Evolutionary conservation across 1,140 invertebrate genomes (phyloP).

Genomic region (Camponotus vicinus): DNA sequence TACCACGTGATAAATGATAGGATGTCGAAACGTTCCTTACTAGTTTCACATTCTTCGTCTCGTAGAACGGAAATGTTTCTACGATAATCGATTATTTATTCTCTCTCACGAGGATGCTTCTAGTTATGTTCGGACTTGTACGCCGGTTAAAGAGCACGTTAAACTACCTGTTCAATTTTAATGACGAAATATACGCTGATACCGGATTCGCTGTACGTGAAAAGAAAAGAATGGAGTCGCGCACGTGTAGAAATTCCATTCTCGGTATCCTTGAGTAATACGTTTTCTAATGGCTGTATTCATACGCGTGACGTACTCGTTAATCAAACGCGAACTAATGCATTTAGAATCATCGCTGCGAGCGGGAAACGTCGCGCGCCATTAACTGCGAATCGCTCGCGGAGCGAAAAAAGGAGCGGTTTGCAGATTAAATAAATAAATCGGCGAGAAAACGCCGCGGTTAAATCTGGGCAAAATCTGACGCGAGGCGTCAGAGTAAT

Average conservation of each 20-base stretch:
- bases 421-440: slow-evolving; percentile 59
- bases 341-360: slow-evolving; percentile 52
- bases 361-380: slow-evolving; percentile 58
- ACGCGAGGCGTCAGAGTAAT: slow-evolving; percentile 29
- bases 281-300: slow-evolving; percentile 60
- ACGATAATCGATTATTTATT: slow-evolving; percentile 37
- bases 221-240: slow-evolving; percentile 12
- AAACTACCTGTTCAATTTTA: slow-evolving; percentile 35
- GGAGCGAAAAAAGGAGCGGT: slow-evolving; percentile 26
- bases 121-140: background rate
- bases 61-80: background rate
- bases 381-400: slow-evolving; percentile 57
- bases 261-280: slow-evolving; percentile 54
- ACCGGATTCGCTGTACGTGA: background rate
- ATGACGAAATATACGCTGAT: slow-evolving; percentile 20
- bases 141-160: slow-evolving; percentile 22
- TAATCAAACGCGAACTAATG: slow-evolving; percentile 61
- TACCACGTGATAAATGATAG: slow-evolving; percentile 1
- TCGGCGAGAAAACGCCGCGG: slow-evolving; percentile 35
- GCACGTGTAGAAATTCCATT: slow-evolving; percentile 4
- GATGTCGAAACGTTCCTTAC: background rate
- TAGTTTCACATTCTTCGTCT: background rate
- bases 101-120: slow-evolving; percentile 7
- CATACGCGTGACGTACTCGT: slow-evolving; percentile 57
- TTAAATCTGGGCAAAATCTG: slow-evolving; percentile 36